These are phyloP conservation scores for Oconnorella tubifera DNA, from an alignment of 2,888 invertebrate species.

Conservation along the genomic window DNA sequence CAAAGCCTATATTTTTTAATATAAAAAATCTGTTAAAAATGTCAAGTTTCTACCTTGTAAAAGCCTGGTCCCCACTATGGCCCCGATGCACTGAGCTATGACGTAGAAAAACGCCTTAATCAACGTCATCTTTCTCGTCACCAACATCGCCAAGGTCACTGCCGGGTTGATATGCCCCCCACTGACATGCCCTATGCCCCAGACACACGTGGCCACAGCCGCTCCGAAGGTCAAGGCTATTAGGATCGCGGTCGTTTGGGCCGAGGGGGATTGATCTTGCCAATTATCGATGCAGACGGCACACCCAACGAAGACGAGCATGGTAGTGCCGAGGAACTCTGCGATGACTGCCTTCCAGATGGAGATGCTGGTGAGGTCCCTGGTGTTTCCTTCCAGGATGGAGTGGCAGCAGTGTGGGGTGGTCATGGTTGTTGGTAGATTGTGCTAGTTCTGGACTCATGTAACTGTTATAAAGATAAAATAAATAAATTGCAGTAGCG, in stretches of 20 bases:
- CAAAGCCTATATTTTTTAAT: too few relatives aligned
- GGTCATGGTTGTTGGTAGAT: too few relatives aligned
- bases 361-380: slow-evolving; percentile 44
- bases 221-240: slow-evolving; percentile 52
- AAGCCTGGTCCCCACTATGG: slow-evolving; percentile 60
- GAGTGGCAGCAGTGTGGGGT: too few relatives aligned
- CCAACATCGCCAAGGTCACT: slow-evolving; percentile 63
- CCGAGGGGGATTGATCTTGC: not conserved
- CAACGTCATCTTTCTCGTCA: slow-evolving; percentile 73
- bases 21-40: too few relatives aligned
- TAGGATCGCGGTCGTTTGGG: slow-evolving; percentile 10
- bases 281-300: slow-evolving; percentile 41
- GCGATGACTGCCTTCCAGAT: slow-evolving; percentile 56
- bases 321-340: slow-evolving; percentile 53
- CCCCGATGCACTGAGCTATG: slow-evolving; percentile 75
- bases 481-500: too few relatives aligned
- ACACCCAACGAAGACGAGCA: slow-evolving; percentile 53
- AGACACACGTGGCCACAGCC: slow-evolving; percentile 49
- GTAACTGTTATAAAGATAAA: too few relatives aligned
- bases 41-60: too few relatives aligned
- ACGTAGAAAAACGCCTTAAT: slow-evolving; percentile 63
- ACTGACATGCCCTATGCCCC: slow-evolving; percentile 53
- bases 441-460: too few relatives aligned
- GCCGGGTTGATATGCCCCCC: slow-evolving; percentile 57
- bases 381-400: too few relatives aligned